phyloP scores from a whole-genome alignment of 2,797 vertebrate genomes.

The Cetoscarus ocellatus region DNA sequence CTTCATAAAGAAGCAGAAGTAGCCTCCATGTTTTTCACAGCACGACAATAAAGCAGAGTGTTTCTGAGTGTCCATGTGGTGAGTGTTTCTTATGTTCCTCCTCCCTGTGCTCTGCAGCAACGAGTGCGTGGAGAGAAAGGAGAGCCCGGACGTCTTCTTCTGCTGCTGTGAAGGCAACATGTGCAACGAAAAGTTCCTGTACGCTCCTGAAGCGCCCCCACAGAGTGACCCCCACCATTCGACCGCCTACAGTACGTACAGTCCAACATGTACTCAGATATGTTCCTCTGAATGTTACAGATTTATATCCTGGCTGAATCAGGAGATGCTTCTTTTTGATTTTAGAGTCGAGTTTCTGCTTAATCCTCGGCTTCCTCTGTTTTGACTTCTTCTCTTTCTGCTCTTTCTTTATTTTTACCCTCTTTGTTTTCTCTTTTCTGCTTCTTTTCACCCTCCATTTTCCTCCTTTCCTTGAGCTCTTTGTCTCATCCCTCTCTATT shows the following conservation, averaged over 20 bases:
- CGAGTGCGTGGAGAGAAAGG: slow-evolving; percentile 94
- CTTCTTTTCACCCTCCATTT: background rate
- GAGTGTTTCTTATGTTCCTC: slow-evolving; percentile 33
- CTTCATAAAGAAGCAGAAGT: slow-evolving; percentile 25
- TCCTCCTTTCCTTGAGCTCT: too few species aligned
- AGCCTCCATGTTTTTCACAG: slow-evolving; percentile 22
- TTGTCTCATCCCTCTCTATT: background rate
- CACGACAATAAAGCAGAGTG: background rate
- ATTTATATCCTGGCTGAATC: background rate
- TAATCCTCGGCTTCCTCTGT: background rate
- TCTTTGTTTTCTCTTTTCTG: background rate
- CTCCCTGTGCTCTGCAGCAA: slow-evolving; percentile 77
- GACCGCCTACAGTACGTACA: slow-evolving; percentile 81
- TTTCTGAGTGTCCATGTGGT: slow-evolving; percentile 5
- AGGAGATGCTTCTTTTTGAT: background rate
- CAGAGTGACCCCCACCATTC: slow-evolving; percentile 83
- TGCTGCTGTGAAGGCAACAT: slow-evolving; percentile 97
- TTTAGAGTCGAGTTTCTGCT: background rate
- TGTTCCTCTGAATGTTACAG: slow-evolving; percentile 6
- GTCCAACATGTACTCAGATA: slow-evolving; percentile 1
- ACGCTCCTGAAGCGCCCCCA: slow-evolving; percentile 87
- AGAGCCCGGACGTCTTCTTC: slow-evolving; percentile 96
- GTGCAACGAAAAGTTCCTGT: slow-evolving; percentile 95
- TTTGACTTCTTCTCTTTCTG: background rate
- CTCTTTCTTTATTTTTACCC: too few species aligned